Evolutionary conservation across 1,140 invertebrate species (phyloP).

Genomic region (Temnothorax curvispinosus): DNA sequence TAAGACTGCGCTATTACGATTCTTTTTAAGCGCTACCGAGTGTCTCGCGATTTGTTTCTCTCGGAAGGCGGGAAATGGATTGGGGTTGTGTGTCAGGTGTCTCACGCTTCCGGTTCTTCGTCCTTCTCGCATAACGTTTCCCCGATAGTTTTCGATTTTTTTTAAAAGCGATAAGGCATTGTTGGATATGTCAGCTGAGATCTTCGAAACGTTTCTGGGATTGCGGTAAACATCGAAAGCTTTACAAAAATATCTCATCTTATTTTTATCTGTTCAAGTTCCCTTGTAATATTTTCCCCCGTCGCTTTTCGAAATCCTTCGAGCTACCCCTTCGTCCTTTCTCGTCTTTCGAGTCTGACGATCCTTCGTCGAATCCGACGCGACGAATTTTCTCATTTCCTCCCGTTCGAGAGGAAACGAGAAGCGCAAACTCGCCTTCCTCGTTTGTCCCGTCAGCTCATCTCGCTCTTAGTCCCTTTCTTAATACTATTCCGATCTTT

Average conservation of each 20-base stretch:
- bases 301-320: conserved; percentile 24
- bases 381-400: conserved; percentile 39
- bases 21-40: conserved; percentile 5
- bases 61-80: conserved; percentile 44
- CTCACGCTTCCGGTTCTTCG: neutral
- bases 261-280: conserved; percentile 75
- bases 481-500: neutral
- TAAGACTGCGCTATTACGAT: neutral
- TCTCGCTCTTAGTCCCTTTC: neutral
- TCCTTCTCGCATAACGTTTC: conserved; percentile 8
- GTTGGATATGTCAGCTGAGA: conserved; percentile 86
- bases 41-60: conserved; percentile 16
- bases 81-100: conserved; percentile 24
- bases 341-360: conserved; percentile 8
- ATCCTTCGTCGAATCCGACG: neutral
- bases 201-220: conserved; percentile 79
- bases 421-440: neutral
- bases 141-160: conserved; percentile 46
- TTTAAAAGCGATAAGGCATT: conserved; percentile 85
- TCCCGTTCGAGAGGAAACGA: conserved; percentile 35
- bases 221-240: conserved; percentile 82
- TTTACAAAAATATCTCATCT: conserved; percentile 84
- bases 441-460: neutral
- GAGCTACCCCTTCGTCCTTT: conserved; percentile 28
- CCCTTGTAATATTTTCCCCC: neutral